Conservation (phyloP, 2,113 vertebrate species). For the Recurvirostra avosetta region DNA sequence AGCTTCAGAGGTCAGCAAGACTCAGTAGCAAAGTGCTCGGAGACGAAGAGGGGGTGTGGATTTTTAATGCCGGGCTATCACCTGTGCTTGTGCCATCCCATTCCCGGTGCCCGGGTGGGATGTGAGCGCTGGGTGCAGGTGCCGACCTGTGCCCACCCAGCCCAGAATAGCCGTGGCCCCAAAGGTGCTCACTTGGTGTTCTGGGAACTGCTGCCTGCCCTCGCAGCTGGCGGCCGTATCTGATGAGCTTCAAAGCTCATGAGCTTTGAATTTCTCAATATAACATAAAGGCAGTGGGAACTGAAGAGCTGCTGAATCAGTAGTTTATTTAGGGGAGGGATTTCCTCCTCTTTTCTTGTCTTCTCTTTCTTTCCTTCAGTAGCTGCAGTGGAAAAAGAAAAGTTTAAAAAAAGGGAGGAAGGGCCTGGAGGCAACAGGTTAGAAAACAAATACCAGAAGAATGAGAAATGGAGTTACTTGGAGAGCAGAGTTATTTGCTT, state of each 20-base stretch:
- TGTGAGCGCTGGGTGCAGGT: neutral
- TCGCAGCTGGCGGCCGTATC: rapidly evolving
- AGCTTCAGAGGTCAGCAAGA: neutral
- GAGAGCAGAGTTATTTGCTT: neutral
- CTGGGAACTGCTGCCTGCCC: neutral
- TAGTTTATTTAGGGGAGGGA: neutral
- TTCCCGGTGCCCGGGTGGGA: rapidly evolving
- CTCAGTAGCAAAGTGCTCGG: rapidly evolving
- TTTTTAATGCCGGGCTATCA: neutral
- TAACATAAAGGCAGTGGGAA: neutral
- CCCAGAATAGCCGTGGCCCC: neutral
- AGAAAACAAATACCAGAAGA: neutral
- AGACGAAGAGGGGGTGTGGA: neutral
- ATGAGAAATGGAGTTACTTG: neutral
- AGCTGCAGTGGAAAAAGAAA: neutral
- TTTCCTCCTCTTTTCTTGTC: neutral
- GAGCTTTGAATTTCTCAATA: neutral
- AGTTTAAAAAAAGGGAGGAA: neutral
- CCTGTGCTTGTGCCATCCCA: neutral
- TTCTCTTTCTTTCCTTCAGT: neutral
- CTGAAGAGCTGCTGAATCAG: neutral
- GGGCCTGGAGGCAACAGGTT: neutral
- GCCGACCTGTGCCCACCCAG: neutral
- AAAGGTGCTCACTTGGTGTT: neutral
- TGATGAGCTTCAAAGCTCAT: neutral